phyloP scores from a whole-genome alignment of 2,113 vertebrate species.

The Neofelis nebulosa region DNA sequence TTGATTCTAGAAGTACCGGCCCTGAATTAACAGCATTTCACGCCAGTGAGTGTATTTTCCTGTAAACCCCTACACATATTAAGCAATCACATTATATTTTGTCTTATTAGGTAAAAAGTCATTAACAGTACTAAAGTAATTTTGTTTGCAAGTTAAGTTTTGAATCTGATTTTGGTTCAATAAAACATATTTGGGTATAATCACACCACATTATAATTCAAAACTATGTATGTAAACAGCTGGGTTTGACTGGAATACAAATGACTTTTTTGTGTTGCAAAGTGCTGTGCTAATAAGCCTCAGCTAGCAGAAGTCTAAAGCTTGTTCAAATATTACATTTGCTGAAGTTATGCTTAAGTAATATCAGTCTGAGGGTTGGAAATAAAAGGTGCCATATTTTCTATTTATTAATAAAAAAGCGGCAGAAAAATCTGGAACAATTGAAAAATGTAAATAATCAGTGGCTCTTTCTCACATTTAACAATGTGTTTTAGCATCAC shows the following conservation, averaged over 20 bases:
- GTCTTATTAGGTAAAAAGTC: neutral
- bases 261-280: neutral
- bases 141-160: neutral
- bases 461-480: neutral
- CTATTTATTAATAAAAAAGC: neutral
- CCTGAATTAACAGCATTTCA: neutral
- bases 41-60: neutral
- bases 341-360: neutral
- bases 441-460: neutral
- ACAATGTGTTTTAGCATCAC: neutral
- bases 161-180: slow-evolving; percentile 32
- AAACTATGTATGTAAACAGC: neutral
- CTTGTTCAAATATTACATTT: neutral
- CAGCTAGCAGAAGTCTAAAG: neutral
- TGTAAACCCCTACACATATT: neutral
- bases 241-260: slow-evolving; percentile 7
- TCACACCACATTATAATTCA: neutral
- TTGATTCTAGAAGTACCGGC: neutral
- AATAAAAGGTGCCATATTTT: neutral
- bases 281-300: neutral
- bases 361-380: neutral
- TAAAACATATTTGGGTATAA: slow-evolving; percentile 10
- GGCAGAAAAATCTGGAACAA: neutral
- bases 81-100: neutral
- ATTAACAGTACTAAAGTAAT: neutral